phyloP scores from a whole-genome alignment of 2,113 vertebrate species.

The Chitala chitala region DNA sequence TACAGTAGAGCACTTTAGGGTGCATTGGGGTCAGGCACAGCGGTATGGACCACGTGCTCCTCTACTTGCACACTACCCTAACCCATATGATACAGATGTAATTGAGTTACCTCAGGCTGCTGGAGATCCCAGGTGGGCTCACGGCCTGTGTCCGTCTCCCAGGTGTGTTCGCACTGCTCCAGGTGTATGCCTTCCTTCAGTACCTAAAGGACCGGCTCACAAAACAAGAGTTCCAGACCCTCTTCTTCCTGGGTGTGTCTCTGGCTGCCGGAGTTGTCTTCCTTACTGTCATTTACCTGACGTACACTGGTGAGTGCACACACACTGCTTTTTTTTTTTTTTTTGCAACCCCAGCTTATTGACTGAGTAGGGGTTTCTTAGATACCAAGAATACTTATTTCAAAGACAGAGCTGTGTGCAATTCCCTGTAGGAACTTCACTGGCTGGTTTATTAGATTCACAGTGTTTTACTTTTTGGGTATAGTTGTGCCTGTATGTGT shows the following conservation, averaged over 20 bases:
- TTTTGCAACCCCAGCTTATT: too few species aligned
- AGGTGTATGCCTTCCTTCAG: slow-evolving; percentile 82
- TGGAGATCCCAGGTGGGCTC: too few species aligned
- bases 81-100: too few species aligned
- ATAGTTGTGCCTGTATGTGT: too few species aligned
- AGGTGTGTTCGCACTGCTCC: slow-evolving; percentile 84
- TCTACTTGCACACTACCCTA: too few species aligned
- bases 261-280: slow-evolving; percentile 77
- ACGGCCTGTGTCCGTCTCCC: not conserved
- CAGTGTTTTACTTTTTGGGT: not conserved
- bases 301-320: slow-evolving; percentile 73
- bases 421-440: not conserved
- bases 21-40: too few species aligned
- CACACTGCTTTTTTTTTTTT: too few species aligned
- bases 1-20: too few species aligned
- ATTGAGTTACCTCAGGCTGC: too few species aligned
- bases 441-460: not conserved
- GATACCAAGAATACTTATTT: too few species aligned
- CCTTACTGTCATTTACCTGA: slow-evolving; percentile 82
- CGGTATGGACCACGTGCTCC: too few species aligned
- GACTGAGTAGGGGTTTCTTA: too few species aligned
- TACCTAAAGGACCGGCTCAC: slow-evolving; percentile 81
- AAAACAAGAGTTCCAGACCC: slow-evolving; percentile 81
- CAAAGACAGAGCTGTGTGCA: not conserved
- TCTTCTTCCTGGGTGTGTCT: slow-evolving; percentile 82